Evolutionary conservation across 2,113 vertebrate species (phyloP).

Genomic region (Trogon surrucura): DNA sequence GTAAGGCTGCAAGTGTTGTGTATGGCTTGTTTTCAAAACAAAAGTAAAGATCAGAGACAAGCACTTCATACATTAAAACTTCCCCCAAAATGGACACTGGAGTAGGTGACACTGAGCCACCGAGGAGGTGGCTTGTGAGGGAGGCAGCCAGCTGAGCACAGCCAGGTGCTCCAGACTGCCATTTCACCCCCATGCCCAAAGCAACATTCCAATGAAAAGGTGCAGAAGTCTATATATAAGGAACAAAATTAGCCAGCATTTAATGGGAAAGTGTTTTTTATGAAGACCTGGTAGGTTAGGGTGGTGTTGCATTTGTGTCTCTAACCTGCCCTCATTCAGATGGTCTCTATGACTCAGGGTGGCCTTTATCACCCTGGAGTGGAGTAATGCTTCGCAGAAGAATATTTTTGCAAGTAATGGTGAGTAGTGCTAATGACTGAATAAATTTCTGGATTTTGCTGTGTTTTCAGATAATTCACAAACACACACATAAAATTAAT

Average conservation of each 20-base stretch:
- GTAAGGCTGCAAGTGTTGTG: background rate
- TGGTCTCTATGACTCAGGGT: background rate
- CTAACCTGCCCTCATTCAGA: background rate
- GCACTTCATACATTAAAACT: background rate
- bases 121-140: background rate
- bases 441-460: background rate
- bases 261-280: background rate
- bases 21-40: background rate
- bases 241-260: background rate
- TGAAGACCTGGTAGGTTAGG: background rate
- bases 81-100: rapidly evolving
- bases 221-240: background rate
- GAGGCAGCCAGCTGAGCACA: background rate
- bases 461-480: background rate
- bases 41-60: background rate
- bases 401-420: background rate
- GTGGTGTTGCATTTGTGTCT: background rate
- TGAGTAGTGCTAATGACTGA: background rate
- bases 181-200: rapidly evolving
- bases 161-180: rapidly evolving
- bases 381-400: background rate
- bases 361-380: background rate
- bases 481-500: background rate
- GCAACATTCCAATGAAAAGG: background rate
- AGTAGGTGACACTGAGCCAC: background rate